Base-by-base conservation (phyloP, 2,113 vertebrate genomes). In the Cyphomyrus discorhynchus region DNA sequence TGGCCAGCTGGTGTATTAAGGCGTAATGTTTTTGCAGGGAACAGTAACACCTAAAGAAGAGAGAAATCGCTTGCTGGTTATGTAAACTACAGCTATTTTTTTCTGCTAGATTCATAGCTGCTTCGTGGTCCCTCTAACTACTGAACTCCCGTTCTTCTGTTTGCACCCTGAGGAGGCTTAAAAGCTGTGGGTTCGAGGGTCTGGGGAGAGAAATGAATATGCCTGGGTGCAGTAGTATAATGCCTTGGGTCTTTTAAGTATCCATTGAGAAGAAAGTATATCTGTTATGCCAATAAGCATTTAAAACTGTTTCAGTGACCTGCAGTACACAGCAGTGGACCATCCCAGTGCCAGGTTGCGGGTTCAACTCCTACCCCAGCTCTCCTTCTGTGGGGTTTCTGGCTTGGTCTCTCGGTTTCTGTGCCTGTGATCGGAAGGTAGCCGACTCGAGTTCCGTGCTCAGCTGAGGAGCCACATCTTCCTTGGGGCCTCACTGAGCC, bases 11-110 rank as follows among this genome's bases (percentile, higher is more conserved):
- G 85, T 87, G 27, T 19, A 50, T 87, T 56, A 87, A 53, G 85
- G 50, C 85, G 27, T 50, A 35, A 49, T 53, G 85, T 87, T 87
- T 87, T 87, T 87, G 50, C 85, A 56, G n/a, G 85, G 50, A 87
- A 87, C 47, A 53, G n/a, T 87, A 87, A 87, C 85, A 87, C 85
- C 85, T 53, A 87, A 49, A 35, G 85, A 87, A 35, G 85, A 87
- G 85, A 53, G 47, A 87, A 87, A 87, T 35, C 5, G 50, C 85
- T 53, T 35, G 50, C 31, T 47, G 27, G 85, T 87, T 87, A 87
- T 35, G 50, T 87, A 52, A 87, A 87, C 85, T 50, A 50, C 85
- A 87, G 85, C 49, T 31, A 35, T 31, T 87, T 45, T 83, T 45
- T 47, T 47, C 21, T 84, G 39, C 82, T 47, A 4, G 17, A 24